Percentiles rank a stretch among this genome's conserved stretches.
Conservation (phyloP, 2,888 invertebrate species). For the Platycheirus albimanus region DNA sequence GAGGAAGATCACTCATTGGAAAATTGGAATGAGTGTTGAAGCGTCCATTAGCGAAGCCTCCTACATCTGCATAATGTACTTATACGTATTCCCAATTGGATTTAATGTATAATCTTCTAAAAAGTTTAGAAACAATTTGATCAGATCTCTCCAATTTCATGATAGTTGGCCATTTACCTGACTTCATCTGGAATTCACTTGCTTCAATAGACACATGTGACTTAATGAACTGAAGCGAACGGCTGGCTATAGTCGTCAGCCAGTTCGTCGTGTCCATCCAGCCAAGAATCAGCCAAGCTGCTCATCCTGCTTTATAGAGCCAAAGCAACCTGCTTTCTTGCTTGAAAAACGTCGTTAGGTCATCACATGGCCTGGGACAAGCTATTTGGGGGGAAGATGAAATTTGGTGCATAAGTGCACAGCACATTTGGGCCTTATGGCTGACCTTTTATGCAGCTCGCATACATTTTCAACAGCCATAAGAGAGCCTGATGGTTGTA, state of each 20-base stretch:
- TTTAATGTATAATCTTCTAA: slow-evolving; percentile 11
- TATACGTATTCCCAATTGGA: background rate
- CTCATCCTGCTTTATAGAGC: slow-evolving; percentile 34
- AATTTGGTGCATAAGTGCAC: slow-evolving; percentile 48
- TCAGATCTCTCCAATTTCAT: slow-evolving; percentile 30
- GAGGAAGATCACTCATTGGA: slow-evolving; percentile 13
- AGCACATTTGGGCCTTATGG: slow-evolving; percentile 63
- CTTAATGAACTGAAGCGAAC: slow-evolving; percentile 67
- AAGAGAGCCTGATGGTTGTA: slow-evolving; percentile 32
- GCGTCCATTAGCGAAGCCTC: slow-evolving; percentile 41
- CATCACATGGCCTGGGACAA: slow-evolving; percentile 49
- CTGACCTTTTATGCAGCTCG: slow-evolving; percentile 46
- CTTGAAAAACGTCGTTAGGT: slow-evolving; percentile 52
- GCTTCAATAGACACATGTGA: slow-evolving; percentile 51
- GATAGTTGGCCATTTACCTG: slow-evolving; percentile 33
- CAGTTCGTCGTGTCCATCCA: slow-evolving; percentile 33
- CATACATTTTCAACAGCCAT: slow-evolving; percentile 31
- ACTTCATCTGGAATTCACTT: background rate
- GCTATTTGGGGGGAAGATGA: slow-evolving; percentile 14
- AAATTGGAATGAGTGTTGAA: slow-evolving; percentile 30
- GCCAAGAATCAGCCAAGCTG: slow-evolving; percentile 60
- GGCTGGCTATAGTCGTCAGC: slow-evolving; percentile 28
- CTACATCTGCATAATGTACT: background rate
- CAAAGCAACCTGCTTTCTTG: slow-evolving; percentile 20
- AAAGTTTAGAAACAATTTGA: slow-evolving; percentile 57